phyloP scores from a whole-genome alignment of 2,797 vertebrate genomes.

The Spatula versicolor region DNA sequence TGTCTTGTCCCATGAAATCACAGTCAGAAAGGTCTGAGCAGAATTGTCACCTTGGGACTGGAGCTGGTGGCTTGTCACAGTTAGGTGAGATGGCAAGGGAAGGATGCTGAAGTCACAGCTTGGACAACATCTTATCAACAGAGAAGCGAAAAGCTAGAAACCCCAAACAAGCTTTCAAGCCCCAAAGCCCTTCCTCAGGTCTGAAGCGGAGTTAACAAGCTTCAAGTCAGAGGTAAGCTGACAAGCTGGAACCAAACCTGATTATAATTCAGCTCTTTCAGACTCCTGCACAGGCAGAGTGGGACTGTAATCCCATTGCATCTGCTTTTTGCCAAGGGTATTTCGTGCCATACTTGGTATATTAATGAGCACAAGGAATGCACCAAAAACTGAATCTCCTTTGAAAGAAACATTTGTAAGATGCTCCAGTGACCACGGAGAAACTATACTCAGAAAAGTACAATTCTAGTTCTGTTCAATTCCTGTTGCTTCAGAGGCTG shows the following conservation, averaged over 20 bases:
- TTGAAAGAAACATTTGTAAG: background rate
- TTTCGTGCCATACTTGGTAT: background rate
- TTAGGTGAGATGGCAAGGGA: background rate
- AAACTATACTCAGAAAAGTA: background rate
- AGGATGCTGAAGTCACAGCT: background rate
- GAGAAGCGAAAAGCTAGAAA: background rate
- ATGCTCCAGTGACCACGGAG: background rate
- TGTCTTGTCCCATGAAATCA: slow-evolving; percentile 7
- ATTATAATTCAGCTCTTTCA: slow-evolving; percentile 9
- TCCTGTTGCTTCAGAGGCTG: background rate
- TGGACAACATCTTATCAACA: background rate
- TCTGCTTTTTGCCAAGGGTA: background rate
- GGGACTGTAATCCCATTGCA: background rate
- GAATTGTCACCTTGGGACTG: background rate
- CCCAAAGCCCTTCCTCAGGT: background rate
- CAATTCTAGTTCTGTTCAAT: background rate
- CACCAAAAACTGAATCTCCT: background rate
- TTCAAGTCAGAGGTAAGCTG: background rate
- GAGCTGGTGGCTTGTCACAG: background rate
- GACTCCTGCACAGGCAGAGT: background rate
- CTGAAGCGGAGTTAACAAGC: background rate
- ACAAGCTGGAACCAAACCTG: slow-evolving; percentile 20
- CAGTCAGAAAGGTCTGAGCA: background rate
- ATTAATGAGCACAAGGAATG: background rate
- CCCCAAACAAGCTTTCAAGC: background rate